Base-by-base conservation (phyloP, 1,140 invertebrate genomes). In the Aphelenchoides avenae region DNA sequence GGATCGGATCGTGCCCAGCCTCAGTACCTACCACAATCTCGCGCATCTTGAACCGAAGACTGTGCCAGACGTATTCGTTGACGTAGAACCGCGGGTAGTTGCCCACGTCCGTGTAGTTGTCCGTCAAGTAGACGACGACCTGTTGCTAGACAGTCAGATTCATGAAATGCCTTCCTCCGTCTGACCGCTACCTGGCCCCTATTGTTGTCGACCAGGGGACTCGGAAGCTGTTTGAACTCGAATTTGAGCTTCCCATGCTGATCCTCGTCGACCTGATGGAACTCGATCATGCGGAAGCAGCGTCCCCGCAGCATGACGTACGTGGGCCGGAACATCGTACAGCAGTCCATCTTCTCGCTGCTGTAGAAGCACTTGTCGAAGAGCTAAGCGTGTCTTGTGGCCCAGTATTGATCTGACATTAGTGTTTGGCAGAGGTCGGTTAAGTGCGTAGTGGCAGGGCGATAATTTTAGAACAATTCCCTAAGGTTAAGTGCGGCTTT, bases 291-390 rank as follows among this genome's bases (percentile, higher is more conserved):
- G 33, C 63, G 33, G n/a, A 64, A 41, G 29, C 61, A 64, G 9
- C 64, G 33, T 3, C 61, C 61, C 40, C 57, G 18, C 24, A 49
- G 5, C 56, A 62, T 47, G n/a, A 64, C 61, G 41, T 64, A 64
- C 31, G 42, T 29, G 7, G 64, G 64, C 7, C 36, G 33, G 22
- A 64, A 67, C 34, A 64, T 39, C 24, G 36, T 51, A 43, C 61
- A 64, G 41, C 61, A 64, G n/a, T 22, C 27, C 7, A 61, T 64
- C 34, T 58, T 20, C 7, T 60, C 20, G 33, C 56, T 52, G 1
- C 59, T 61, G 26, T 61, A 61, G 24, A 57, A 58, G 47, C 59
- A 61, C 11, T 54, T 52, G 18, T 39, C 13, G 20, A 62, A 43
- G 7, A 66, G 40, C 61, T 64, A 33, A 52, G n/a, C n/a, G n/a